Conservation (phyloP, 2,888 invertebrate genomes). For the Drosophila diplacantha region DNA sequence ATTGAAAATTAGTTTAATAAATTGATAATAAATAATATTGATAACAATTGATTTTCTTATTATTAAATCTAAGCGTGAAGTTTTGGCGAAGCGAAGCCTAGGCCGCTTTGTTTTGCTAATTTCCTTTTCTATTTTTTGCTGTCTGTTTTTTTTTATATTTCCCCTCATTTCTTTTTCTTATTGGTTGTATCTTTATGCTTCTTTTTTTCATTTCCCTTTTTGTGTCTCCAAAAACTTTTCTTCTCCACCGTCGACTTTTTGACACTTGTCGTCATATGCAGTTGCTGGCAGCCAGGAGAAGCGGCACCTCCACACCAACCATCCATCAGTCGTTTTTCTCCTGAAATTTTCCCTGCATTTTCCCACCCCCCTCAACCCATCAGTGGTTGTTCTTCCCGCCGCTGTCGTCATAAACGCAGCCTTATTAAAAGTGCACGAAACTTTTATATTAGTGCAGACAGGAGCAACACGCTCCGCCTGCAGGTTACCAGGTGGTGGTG, state of each 20-base stretch:
- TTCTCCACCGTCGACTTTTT: slow-evolving; percentile 55
- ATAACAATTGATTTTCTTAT: too few species aligned
- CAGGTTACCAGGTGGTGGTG: slow-evolving; percentile 10
- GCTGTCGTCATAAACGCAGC: slow-evolving; percentile 61
- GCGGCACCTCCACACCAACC: background rate
- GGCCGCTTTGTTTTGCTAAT: background rate
- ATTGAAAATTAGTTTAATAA: background rate
- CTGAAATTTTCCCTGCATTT: background rate
- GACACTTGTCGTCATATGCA: slow-evolving; percentile 60
- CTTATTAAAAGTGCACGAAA: slow-evolving; percentile 67
- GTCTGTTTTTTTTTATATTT: too few species aligned
- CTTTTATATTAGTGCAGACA: slow-evolving; percentile 51
- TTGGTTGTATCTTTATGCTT: background rate
- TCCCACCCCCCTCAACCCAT: background rate
- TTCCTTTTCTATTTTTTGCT: too few species aligned
- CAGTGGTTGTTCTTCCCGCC: slow-evolving; percentile 11
- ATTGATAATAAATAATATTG: background rate
- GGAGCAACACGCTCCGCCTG: slow-evolving; percentile 27
- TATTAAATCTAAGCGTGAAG: too few species aligned
- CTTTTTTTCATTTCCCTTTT: background rate
- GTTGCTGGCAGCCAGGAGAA: slow-evolving; percentile 26
- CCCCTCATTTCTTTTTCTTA: too few species aligned
- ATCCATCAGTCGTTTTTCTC: background rate
- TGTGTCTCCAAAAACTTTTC: slow-evolving; percentile 39
- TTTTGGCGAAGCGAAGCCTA: too few species aligned